phyloP scores from a whole-genome alignment of 2,113 vertebrate species.

The Carollia perspicillata region DNA sequence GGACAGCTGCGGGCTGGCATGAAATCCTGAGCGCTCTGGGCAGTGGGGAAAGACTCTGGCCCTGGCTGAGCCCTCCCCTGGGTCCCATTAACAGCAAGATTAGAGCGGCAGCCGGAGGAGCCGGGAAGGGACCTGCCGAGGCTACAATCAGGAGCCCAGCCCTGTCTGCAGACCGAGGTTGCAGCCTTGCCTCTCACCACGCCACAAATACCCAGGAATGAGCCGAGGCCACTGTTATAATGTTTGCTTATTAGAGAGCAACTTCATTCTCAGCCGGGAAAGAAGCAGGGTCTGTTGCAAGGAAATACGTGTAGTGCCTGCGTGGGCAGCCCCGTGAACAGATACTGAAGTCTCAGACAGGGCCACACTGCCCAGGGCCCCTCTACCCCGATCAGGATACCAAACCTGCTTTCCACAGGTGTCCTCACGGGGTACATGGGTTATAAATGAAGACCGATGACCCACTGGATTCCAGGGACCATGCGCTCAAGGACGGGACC shows the following conservation, averaged over 20 bases:
- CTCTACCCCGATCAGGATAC: not conserved
- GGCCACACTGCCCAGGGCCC: not conserved
- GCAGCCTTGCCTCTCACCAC: not conserved
- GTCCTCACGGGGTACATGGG: not conserved
- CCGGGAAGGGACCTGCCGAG: not conserved
- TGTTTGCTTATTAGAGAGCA: not conserved
- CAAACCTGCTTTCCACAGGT: not conserved
- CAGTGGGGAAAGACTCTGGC: not conserved
- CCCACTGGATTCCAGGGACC: not conserved
- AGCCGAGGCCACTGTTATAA: not conserved
- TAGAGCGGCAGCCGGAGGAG: not conserved
- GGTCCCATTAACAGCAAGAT: constrained; percentile 48
- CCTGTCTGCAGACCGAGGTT: not conserved
- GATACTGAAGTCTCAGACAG: not conserved
- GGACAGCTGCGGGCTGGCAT: not conserved
- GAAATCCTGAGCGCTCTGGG: constrained; percentile 11
- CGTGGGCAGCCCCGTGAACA: not conserved
- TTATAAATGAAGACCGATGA: not conserved
- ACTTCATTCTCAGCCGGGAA: not conserved
- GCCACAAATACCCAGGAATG: not conserved
- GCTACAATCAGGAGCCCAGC: not conserved
- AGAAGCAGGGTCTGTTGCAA: not conserved
- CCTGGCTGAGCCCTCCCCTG: not conserved
- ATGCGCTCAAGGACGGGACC: not conserved
- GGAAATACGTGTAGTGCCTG: not conserved